These are phyloP conservation scores for Rousettus leschenaultii DNA, from an alignment of 2,113 vertebrate species.

Conservation along the genomic window DNA sequence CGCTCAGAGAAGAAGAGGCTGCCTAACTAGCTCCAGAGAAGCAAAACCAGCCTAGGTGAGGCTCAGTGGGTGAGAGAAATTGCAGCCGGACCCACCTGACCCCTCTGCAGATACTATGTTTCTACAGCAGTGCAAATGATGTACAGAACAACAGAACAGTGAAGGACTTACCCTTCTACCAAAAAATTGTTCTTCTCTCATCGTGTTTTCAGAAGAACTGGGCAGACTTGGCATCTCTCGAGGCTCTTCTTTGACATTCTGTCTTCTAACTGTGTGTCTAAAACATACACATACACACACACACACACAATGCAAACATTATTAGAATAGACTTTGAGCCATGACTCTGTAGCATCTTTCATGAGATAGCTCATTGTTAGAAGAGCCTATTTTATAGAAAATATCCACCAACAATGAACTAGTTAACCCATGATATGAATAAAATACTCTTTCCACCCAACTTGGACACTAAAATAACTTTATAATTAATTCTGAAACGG, in stretches of 20 bases:
- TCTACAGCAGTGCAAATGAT: background rate
- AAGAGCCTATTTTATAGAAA: conserved; percentile 8
- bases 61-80: background rate
- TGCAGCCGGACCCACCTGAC: background rate
- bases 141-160: fast-evolving
- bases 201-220: conserved; percentile 86
- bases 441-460: background rate
- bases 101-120: background rate
- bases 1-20: background rate
- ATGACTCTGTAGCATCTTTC: background rate
- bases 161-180: conserved; percentile 88
- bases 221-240: conserved; percentile 92
- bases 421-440: background rate
- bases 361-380: background rate
- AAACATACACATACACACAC: background rate
- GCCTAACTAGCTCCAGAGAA: background rate
- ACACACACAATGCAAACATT: background rate
- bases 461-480: background rate
- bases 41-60: background rate
- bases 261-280: conserved; percentile 92
- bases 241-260: conserved; percentile 85
- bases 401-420: background rate
- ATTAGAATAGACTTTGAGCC: background rate
- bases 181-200: conserved; percentile 91
- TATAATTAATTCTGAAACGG: conserved; percentile 21